Evolutionary conservation across 2,888 invertebrate species (phyloP).

Genomic region (Nesidiocoris tenuis): DNA sequence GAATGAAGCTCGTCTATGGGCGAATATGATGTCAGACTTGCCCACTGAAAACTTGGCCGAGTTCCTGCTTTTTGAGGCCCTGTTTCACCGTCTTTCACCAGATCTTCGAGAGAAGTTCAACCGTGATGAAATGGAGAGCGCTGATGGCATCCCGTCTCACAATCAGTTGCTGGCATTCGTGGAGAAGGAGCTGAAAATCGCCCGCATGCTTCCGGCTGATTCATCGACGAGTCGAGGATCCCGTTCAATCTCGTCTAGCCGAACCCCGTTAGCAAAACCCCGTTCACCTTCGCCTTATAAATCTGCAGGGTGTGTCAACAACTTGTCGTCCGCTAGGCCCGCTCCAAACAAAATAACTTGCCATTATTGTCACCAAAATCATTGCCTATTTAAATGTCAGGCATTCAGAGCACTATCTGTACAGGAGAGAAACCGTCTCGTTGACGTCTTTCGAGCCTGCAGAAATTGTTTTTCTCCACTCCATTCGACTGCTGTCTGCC

Average conservation of each 20-base stretch:
- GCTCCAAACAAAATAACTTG: background rate
- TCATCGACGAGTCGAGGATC: background rate
- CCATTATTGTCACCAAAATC: background rate
- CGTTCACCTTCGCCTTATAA: background rate
- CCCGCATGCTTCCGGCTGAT: background rate
- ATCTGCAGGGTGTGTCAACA: background rate
- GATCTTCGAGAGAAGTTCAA: background rate
- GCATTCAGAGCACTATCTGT: background rate
- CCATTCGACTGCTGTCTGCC: background rate
- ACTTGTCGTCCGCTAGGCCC: background rate
- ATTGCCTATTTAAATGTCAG: background rate
- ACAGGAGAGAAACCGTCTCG: background rate
- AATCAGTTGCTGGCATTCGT: background rate
- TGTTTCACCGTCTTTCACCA: background rate
- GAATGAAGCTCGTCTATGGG: background rate
- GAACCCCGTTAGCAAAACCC: no score
- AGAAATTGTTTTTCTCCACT: no score
- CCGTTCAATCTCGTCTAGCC: no score
- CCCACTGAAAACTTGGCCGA: conserved; percentile 6
- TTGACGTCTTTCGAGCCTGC: background rate
- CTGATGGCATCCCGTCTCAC: background rate
- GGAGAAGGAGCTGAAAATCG: background rate
- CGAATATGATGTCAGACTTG: background rate
- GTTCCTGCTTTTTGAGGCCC: background rate
- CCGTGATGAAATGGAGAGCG: conserved; percentile 1